phyloP scores from a whole-genome alignment of 2,797 vertebrate genomes.

The Discoglossus pictus region DNA sequence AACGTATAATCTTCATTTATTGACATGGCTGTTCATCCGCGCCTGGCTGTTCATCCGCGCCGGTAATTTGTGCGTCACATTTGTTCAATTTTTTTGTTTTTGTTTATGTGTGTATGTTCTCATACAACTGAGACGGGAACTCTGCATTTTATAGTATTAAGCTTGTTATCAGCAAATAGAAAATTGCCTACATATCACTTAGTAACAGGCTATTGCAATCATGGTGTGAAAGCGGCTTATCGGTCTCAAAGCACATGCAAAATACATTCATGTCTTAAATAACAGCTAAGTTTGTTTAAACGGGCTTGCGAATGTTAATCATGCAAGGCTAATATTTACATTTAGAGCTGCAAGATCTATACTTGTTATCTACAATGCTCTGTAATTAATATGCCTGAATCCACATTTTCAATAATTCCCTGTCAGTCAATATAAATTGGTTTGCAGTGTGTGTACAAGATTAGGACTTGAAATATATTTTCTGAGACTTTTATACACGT shows the following conservation, averaged over 20 bases:
- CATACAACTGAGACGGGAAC: not conserved
- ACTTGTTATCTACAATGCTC: not conserved
- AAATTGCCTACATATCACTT: conserved; percentile 17
- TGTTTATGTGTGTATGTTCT: not conserved
- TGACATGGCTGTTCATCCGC: no score
- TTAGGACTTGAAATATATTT: no score
- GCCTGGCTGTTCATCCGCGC: no score
- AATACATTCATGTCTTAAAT: conserved; percentile 1
- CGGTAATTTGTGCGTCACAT: no score
- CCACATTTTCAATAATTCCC: no score
- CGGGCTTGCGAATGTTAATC: conserved; percentile 12
- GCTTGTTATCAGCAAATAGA: conserved; percentile 25
- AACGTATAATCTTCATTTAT: no score
- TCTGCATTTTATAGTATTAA: conserved; percentile 11
- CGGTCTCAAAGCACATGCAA: conserved; percentile 10
- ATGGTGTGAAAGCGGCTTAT: conserved; percentile 20
- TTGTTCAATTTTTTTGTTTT: not conserved
- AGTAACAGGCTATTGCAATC: conserved; percentile 17
- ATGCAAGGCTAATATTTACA: conserved; percentile 24
- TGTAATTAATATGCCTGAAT: no score
- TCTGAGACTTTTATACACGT: no score
- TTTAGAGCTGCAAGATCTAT: not conserved
- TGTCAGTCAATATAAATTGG: no score
- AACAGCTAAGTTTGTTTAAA: not conserved
- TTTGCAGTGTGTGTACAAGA: no score